These are phyloP conservation scores for Reinhardtius hippoglossoides DNA, from an alignment of 2,113 vertebrate genomes.

Conservation along the genomic window DNA sequence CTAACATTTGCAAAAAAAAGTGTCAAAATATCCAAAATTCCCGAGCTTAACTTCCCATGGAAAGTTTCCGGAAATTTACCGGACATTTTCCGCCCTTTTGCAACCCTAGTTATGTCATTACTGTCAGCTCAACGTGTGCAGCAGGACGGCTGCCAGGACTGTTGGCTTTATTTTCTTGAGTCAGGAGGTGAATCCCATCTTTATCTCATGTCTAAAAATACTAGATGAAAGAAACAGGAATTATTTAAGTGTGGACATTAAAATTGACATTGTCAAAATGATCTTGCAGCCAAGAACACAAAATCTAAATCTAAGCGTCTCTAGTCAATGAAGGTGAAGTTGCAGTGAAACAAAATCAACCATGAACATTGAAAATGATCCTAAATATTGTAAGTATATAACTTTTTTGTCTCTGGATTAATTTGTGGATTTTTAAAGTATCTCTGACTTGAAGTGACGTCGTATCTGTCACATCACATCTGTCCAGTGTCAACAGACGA, in stretches of 20 bases:
- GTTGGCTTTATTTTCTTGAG: background rate
- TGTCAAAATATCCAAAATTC: too few species aligned
- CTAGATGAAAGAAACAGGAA: background rate
- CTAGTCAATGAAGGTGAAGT: background rate
- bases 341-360: background rate
- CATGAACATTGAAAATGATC: background rate
- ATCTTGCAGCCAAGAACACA: background rate
- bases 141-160: background rate
- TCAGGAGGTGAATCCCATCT: background rate
- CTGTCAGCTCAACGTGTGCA: constrained; percentile 4
- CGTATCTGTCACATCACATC: constrained; percentile 5
- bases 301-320: background rate
- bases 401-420: too few species aligned
- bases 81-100: too few species aligned
- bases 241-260: background rate
- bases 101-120: background rate
- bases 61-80: too few species aligned
- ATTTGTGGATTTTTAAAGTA: too few species aligned
- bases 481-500: constrained; percentile 24
- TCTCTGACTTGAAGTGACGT: background rate
- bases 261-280: background rate
- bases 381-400: background rate
- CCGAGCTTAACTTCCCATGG: too few species aligned
- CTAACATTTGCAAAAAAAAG: too few species aligned
- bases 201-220: background rate